phyloP scores from a whole-genome alignment of 2,113 vertebrate genomes.

The Mystacornis crossleyi region DNA sequence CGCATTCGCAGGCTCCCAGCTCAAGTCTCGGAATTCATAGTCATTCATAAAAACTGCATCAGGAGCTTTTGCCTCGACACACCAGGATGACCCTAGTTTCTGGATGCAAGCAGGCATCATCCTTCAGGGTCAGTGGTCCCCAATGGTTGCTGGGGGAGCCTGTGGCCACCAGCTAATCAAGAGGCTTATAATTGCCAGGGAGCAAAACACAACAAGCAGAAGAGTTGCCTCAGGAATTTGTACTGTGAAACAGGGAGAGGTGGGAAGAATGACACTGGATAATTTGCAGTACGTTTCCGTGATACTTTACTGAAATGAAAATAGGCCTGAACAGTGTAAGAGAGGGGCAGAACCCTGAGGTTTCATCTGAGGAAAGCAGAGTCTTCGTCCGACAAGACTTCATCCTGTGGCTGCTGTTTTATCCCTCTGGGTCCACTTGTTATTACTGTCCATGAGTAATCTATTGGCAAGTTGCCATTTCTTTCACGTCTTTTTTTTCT shows the following conservation, averaged over 20 bases:
- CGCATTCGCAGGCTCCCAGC: accelerated
- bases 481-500: neutral
- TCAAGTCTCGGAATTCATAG: neutral
- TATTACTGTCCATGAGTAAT: neutral
- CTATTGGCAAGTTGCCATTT: neutral
- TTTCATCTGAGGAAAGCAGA: neutral
- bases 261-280: neutral
- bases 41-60: neutral
- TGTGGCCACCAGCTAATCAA: neutral
- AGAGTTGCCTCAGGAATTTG: neutral
- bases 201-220: neutral
- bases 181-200: neutral
- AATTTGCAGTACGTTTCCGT: neutral
- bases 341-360: neutral
- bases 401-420: neutral
- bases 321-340: neutral
- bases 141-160: neutral
- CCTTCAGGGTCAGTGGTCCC: neutral
- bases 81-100: neutral
- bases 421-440: neutral
- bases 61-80: neutral
- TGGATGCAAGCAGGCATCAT: neutral
- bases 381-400: neutral
- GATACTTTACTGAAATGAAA: neutral
- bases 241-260: neutral